These are phyloP conservation scores for Phymastichus coffea DNA, from an alignment of 1,140 invertebrate genomes.

Conservation along the genomic window DNA sequence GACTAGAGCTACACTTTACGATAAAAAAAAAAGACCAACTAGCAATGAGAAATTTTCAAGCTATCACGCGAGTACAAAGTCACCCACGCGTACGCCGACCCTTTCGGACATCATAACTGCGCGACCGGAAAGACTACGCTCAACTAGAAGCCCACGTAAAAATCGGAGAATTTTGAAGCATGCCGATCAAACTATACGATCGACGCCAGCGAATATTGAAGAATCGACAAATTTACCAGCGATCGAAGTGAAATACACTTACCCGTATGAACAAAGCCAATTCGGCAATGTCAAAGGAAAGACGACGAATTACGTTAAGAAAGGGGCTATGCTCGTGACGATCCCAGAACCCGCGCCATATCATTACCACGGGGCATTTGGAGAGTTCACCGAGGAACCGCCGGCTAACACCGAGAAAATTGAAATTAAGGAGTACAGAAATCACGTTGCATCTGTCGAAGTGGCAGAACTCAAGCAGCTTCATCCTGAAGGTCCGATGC, in stretches of 20 bases:
- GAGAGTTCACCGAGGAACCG: slow-evolving; percentile 31
- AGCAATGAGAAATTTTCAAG: not conserved
- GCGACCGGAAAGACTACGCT: not conserved
- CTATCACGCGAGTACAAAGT: not conserved
- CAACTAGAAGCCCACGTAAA: not conserved
- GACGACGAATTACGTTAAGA: slow-evolving; percentile 25
- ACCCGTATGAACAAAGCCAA: too few species aligned
- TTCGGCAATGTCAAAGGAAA: too few species aligned
- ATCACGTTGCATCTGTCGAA: slow-evolving; percentile 32
- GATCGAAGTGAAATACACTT: too few species aligned
- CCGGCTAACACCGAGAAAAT: slow-evolving; percentile 30
- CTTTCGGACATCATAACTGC: not conserved
- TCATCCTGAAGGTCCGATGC: slow-evolving; percentile 28
- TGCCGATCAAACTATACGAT: too few species aligned
- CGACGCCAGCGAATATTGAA: too few species aligned
- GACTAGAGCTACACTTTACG: too few species aligned
- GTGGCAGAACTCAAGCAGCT: slow-evolving; percentile 33
- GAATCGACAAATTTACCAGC: too few species aligned
- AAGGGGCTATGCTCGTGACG: slow-evolving; percentile 18
- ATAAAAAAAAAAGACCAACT: too few species aligned
- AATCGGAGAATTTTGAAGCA: not conserved
- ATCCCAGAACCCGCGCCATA: slow-evolving; percentile 29
- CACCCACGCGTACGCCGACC: not conserved
- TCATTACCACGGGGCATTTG: slow-evolving; percentile 32
- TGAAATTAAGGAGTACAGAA: slow-evolving; percentile 34